Evolutionary conservation across 2,113 vertebrate species (phyloP), one percentile per base, ranked within the genome.

Genomic region (Notothenia rossii): DNA sequence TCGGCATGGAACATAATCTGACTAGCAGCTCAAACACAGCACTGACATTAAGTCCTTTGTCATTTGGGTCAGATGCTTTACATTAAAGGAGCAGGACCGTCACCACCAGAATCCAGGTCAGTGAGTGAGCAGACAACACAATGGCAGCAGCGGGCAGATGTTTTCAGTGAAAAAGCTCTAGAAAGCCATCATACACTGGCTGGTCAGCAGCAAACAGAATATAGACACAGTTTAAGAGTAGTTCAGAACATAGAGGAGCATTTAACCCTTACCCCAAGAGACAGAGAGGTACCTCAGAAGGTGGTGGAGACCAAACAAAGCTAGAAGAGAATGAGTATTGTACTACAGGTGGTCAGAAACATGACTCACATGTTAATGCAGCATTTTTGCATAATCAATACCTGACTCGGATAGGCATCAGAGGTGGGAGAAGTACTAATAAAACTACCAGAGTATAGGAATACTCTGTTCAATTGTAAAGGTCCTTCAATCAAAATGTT

Each of bases 21-120:
- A 75, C 66, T 29, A 58, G 55, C 53, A 36, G 61, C 61, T 81
- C 76, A 53, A 18, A 66, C 7, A 61, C 49, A 29, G 29, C 43
- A 22, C 2, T 67, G 33, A 80, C 66, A 79, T 58, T 53, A 66
- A 83, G 78, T 83, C 82, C 85, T 83, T 85, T 75, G 66, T 76
- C 58, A 73, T 83, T 54, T 75, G 54, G 75, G 62, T 86, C 80
- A 79, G 59, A 65, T 40, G 22, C 56, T 56, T 13, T 13, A 46
- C 65, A 71, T 33, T 33, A 58, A 58, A 53, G 70, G 67, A 63
- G 55, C 25, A 33, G 54, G 40, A 59, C 25, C 33, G 33, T 29
- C 56, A 25, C 18, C 1, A 11, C 3, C 10, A 77, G 29, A 51
- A 64, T 69, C 36, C 69, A 76, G 69, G 48, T 64, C 72, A 67